Evolutionary conservation across 2,113 vertebrate genomes (phyloP), one percentile per base, ranked within the genome.

Genomic region (Microcebus lehilahytsara): DNA sequence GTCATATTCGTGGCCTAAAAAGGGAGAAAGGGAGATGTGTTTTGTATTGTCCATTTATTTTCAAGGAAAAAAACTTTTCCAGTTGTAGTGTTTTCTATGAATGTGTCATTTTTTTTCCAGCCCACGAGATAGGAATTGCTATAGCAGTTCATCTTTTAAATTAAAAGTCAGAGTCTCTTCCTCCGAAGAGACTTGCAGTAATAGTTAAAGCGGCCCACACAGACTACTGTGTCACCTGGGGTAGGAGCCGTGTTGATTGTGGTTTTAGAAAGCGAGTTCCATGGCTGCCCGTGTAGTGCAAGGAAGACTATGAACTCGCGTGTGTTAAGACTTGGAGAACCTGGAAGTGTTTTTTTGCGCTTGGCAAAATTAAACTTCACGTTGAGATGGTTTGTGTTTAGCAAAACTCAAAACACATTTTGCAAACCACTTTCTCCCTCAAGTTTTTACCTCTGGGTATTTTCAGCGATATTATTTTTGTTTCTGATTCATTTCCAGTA

Each of bases 371-470:
- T 79, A 51, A 92, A 95, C 81, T 96, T 96, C 75, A 95, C 60
- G 67, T 77, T 94, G 74, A 96, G 69, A 89, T 85, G 49, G 46
- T 96, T 95, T 95, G 77, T 67, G 16, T 85, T 95, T 72, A 96
- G 79, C 49, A 96, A 96, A 97, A 94, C 20, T 89, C 51, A 94
- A 98, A 96, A 95, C 85, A 97, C 75, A 95, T 86, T 97, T 97
- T 95, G 69, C 86, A 84, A 94, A 92, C n/a, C 62, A 10, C 10
- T 72, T 95, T 95, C 32, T 49, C 22, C 27, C 71, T 91, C 69
- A 91, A 87, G 49, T 91, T 96, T 93, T 84, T 95, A 95, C 78
- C 69, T 91, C 89, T 93, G 74, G 56, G 78, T 77, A 93, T 93
- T 95, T 96, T 84, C 80, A 75, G 22, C 56, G 75, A 56, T 72